Evolutionary conservation across 2,797 vertebrate species (phyloP), one percentile per base, ranked within the genome.

Genomic region (Sebastes aleutianus): DNA sequence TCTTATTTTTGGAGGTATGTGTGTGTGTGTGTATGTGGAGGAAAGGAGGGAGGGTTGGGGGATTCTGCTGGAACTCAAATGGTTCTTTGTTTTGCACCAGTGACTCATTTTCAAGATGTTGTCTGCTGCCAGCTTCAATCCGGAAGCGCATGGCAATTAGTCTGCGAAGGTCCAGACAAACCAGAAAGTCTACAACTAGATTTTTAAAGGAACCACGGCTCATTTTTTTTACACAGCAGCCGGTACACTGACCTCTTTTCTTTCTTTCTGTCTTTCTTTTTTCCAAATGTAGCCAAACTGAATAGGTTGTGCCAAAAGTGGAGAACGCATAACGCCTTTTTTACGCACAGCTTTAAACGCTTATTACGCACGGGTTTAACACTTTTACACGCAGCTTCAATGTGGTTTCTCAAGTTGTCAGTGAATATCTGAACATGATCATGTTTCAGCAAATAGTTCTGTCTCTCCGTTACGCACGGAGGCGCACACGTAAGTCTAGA

Each of bases 101-200:
- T 99, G 98, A 99, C 96, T 99, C 97, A 99, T 98, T 98, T 97
- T 98, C 97, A 97, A 98, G 97, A 98, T 96, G 97, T 97, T 98
- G 97, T 98, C 97, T 97, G 96, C 97, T 98, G 98, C 98, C 98
- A 98, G 97, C 97, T 97, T 97, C 96, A 96, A 97, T 97, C 97
- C 97, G 98, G 98, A 99, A 99, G 97, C 97, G 96, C 97, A 97
- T 96, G 97, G 97, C 97, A 98, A 98, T 99, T 99, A 98, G 96
- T 98, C 97, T 97, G 96, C 96, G 93, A 96, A 32, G 95, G 97
- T 98, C 97, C 97, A 99, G 97, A 99, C 98, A 95, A 97, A 97
- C 97, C 96, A 97, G 97, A 97, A 97, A 96, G 93, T 96, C 96
- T 95, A 90, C 93, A 89, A 80, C 79, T 78, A 64, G 83, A 70